These are phyloP conservation scores for Drosophila bifasciata DNA, from an alignment of 1,140 invertebrate genomes.

Conservation along the genomic window DNA sequence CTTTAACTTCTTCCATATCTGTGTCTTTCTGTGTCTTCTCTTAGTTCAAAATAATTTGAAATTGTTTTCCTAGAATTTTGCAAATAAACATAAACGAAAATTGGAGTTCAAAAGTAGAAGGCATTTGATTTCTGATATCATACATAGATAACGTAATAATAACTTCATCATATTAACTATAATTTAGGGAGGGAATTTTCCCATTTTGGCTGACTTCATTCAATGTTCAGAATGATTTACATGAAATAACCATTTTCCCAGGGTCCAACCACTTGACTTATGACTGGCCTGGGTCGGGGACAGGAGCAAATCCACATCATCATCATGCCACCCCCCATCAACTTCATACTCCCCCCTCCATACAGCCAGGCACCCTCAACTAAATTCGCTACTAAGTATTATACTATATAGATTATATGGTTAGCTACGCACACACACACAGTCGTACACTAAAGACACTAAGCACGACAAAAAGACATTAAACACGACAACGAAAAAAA, in stretches of 20 bases:
- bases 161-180: too few species aligned
- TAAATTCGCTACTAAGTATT: conserved; percentile 69
- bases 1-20: too few species aligned
- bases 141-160: too few species aligned
- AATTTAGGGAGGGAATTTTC: too few species aligned
- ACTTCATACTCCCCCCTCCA: too few species aligned
- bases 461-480: conserved; percentile 84
- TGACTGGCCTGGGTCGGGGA: neutral
- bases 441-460: conserved; percentile 74
- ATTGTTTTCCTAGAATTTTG: too few species aligned
- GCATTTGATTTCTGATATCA: too few species aligned
- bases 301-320: neutral
- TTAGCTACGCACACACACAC: conserved; percentile 46
- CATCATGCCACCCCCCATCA: too few species aligned
- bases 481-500: conserved; percentile 83
- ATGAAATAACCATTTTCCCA: conserved; percentile 50
- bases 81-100: too few species aligned
- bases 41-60: too few species aligned
- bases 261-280: conserved; percentile 47
- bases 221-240: conserved; percentile 30
- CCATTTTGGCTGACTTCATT: neutral
- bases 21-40: too few species aligned
- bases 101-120: too few species aligned
- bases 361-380: neutral
- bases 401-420: conserved; percentile 76